Conservation (phyloP, 2,888 invertebrate species). For the Melanostoma mellinum region DNA sequence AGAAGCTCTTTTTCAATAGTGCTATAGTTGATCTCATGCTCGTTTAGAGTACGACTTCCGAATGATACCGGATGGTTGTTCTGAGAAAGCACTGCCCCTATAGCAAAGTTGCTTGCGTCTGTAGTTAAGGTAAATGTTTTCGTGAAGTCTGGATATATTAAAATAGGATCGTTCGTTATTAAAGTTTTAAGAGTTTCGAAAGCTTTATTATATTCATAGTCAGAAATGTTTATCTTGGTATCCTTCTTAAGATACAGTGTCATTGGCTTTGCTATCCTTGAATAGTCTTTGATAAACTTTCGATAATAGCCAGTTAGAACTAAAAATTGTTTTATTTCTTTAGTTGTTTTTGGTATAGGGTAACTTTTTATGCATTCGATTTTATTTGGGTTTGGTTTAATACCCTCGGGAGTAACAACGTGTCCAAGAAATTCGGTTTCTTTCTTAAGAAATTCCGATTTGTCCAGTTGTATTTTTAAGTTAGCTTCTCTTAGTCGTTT, state of each 20-base stretch:
- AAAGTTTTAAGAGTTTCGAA: slow-evolving; percentile 63
- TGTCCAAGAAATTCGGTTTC: slow-evolving; percentile 75
- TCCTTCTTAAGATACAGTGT: slow-evolving; percentile 60
- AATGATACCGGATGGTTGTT: slow-evolving; percentile 75
- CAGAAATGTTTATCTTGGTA: slow-evolving; percentile 48
- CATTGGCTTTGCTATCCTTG: slow-evolving; percentile 58
- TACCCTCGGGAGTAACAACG: slow-evolving; percentile 62
- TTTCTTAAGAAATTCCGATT: slow-evolving; percentile 55
- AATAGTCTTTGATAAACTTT: slow-evolving; percentile 59
- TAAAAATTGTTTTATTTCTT: slow-evolving; percentile 51
- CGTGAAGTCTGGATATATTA: slow-evolving; percentile 55
- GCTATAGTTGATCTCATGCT: slow-evolving; percentile 74
- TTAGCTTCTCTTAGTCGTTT: slow-evolving; percentile 46
- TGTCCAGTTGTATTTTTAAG: slow-evolving; percentile 55
- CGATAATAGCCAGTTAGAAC: slow-evolving; percentile 57
- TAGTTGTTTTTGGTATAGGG: slow-evolving; percentile 62
- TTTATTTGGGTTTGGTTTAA: slow-evolving; percentile 34
- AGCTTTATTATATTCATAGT: slow-evolving; percentile 49
- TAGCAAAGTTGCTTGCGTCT: slow-evolving; percentile 74
- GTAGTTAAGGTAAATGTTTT: slow-evolving; percentile 76
- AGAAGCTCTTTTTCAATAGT: slow-evolving; percentile 75
- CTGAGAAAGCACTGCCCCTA: slow-evolving; percentile 75
- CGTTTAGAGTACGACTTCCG: slow-evolving; percentile 74
- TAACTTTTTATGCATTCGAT: slow-evolving; percentile 32
- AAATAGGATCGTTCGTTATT: slow-evolving; percentile 48